phyloP scores from a whole-genome alignment of 2,888 invertebrate genomes.

The Diadegma fenestrale region DNA sequence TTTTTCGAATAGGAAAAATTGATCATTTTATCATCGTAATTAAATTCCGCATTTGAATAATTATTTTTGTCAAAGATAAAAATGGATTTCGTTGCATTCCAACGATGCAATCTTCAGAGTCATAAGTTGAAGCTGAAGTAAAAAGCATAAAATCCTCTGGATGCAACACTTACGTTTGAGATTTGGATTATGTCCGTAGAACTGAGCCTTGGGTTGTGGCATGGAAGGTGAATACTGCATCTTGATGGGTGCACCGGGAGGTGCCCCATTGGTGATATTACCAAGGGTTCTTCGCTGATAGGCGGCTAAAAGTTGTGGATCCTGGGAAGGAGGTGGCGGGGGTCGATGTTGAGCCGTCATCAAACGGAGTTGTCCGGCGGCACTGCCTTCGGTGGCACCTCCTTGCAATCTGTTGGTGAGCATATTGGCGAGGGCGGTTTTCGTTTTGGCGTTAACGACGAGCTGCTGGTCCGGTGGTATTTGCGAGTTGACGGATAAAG shows the following conservation, averaged over 20 bases:
- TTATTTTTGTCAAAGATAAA: too few species aligned
- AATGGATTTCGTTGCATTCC: too few species aligned
- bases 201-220: constrained; percentile 89
- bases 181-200: constrained; percentile 97
- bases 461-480: constrained; percentile 86
- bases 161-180: constrained; percentile 87
- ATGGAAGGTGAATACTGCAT: constrained; percentile 83
- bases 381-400: constrained; percentile 85
- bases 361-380: constrained; percentile 87
- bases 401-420: constrained; percentile 92
- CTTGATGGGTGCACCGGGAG: constrained; percentile 81
- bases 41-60: too few species aligned
- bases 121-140: too few species aligned
- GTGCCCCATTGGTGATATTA: constrained; percentile 86
- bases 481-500: constrained; percentile 80
- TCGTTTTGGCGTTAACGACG: constrained; percentile 94
- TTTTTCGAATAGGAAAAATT: too few species aligned
- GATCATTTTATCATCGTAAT: too few species aligned
- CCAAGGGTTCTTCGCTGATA: constrained; percentile 85
- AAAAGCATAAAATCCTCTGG: too few species aligned
- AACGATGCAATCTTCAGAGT: too few species aligned
- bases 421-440: constrained; percentile 98
- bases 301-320: constrained; percentile 82
- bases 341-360: constrained; percentile 94
- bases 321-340: constrained; percentile 86